These are phyloP conservation scores for Trichechus manatus DNA, from an alignment of 2,113 vertebrate species.

Conservation along the genomic window DNA sequence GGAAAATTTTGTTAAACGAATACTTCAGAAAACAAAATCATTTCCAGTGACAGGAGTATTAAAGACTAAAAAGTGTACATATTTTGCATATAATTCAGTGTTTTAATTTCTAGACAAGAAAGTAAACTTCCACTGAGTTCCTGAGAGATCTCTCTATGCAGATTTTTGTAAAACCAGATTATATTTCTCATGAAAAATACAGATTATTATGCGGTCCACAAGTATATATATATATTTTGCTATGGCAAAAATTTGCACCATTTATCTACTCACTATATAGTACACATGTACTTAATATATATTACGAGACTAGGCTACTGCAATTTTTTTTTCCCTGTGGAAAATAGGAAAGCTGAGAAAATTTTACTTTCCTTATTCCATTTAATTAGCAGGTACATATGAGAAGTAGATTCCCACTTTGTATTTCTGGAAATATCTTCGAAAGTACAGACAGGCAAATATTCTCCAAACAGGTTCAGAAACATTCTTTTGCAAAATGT, in stretches of 20 bases:
- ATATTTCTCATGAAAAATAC: neutral
- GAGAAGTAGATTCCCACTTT: neutral
- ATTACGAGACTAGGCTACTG: neutral
- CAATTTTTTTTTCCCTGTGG: too few relatives aligned
- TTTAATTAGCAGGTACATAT: neutral
- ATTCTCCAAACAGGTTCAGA: constrained; percentile 17
- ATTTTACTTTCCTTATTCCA: neutral
- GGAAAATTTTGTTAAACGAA: neutral
- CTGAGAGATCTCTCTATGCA: neutral
- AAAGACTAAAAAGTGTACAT: neutral
- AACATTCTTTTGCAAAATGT: constrained; percentile 34
- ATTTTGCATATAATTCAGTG: neutral
- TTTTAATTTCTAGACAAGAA: neutral
- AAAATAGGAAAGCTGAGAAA: neutral
- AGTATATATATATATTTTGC: neutral
- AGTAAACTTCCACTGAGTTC: neutral
- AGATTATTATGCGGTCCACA: neutral
- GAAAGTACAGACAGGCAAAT: neutral
- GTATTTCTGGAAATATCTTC: neutral
- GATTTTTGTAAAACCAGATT: neutral
- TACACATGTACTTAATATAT: neutral
- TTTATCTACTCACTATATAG: neutral
- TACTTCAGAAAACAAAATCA: neutral
- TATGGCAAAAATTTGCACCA: neutral
- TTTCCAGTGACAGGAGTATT: neutral